Conservation (phyloP, 2,797 vertebrate species). For the Enteromius unitaeniatus region DNA sequence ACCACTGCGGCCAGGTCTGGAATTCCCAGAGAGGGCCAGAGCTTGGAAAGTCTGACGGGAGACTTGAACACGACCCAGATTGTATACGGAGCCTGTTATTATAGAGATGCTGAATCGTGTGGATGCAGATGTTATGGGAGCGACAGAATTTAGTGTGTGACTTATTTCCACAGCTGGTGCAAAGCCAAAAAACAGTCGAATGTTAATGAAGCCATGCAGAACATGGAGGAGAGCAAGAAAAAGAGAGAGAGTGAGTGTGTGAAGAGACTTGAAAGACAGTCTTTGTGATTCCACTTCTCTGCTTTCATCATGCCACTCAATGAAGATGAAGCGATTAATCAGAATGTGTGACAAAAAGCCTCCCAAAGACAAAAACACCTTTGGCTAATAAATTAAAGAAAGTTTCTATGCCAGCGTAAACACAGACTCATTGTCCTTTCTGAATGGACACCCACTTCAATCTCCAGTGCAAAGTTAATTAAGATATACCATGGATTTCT, state of each 20-base stretch:
- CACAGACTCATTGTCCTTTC: not conserved
- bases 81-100: slow-evolving; percentile 79
- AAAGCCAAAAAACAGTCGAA: slow-evolving; percentile 74
- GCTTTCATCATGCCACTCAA: slow-evolving; percentile 10
- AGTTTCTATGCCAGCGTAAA: slow-evolving; percentile 28
- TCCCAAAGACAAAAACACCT: not conserved
- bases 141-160: slow-evolving; percentile 81
- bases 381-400: not conserved
- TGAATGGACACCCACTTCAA: not conserved
- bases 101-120: slow-evolving; percentile 75
- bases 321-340: not conserved
- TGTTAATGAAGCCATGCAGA: slow-evolving; percentile 67
- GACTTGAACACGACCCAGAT: slow-evolving; percentile 77
- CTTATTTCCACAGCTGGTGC: slow-evolving; percentile 73
- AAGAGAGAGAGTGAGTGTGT: not conserved
- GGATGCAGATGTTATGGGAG: slow-evolving; percentile 82
- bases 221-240: not conserved
- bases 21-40: slow-evolving; percentile 78
- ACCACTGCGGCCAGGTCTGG: slow-evolving; percentile 79
- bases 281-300: not conserved
- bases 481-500: not conserved
- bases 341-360: not conserved
- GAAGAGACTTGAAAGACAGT: slow-evolving; percentile 32
- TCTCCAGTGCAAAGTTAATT: not conserved
- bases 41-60: slow-evolving; percentile 77